Base-by-base conservation (phyloP, 2,113 vertebrate species). In the Nothoprocta perdicaria region DNA sequence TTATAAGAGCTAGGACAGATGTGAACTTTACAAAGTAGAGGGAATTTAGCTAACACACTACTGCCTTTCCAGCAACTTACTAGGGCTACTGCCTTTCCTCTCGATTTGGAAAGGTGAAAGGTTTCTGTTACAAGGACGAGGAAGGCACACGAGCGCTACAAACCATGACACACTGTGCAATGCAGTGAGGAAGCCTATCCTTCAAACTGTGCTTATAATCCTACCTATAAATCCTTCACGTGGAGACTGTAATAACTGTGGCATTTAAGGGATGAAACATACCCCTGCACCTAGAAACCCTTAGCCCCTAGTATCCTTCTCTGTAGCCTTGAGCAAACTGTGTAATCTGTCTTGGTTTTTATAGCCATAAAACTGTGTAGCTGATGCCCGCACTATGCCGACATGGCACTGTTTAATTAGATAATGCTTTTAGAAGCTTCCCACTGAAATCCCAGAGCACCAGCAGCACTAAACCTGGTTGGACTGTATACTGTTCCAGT, bases 381-480 rank as follows among this genome's bases (percentile, higher is more conserved):
- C 23, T 0, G 3, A 27, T 45, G 73, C 50, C 52, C 10, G 1
- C 24, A 52, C 45, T 46, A 38, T 1, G 0, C 31, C 21, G 52
- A 67, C 57, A 33, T 1, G 1, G 9, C 6, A 40, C 80, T 45
- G 19, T 61, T 52, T 38, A 81, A 90, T 71, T 52, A 87, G 71
- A 21, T 66, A 12, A 52, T 14, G 21, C 57, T 58, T 74, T 71
- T 46, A 52, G 61, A 80, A 74, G 61, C 45, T 27, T 69, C 24
- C 61, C 43, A 16, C 1, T 41, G 67, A 52, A 62, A 76, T 58
- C 31, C 31, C 23, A 17, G 14, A 77, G 43, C 43, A 60, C 3
- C 23, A 2, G 53, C 41, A 86, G 38, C 21, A 10, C 61, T 50
- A 13, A 23, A 43, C 11, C 5, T 62, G 57, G 40, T 21, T 55